A percentile compares a stretch with the other conserved stretches of the same genome.
phyloP scores from a whole-genome alignment of 2,797 vertebrate genomes.

The Megaceryle alcyon region DNA sequence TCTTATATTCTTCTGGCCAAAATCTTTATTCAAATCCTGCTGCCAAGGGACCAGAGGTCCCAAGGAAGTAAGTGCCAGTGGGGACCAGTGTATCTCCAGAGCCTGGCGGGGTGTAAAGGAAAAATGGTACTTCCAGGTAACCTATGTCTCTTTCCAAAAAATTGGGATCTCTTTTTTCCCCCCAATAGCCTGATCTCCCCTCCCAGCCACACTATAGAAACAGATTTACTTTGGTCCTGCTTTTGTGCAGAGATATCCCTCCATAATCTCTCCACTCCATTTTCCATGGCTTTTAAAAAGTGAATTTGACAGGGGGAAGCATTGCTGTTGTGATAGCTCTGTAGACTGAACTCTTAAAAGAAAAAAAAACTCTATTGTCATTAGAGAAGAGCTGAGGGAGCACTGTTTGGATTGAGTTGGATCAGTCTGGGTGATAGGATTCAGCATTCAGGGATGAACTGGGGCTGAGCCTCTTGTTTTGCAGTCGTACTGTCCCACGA shows the following conservation, averaged over 20 bases:
- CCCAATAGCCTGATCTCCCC: not conserved
- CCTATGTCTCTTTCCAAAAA: not conserved
- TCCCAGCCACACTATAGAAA: not conserved
- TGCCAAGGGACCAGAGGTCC: not conserved
- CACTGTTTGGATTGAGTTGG: slow-evolving; percentile 58
- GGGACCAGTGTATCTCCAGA: not conserved
- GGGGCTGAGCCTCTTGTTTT: slow-evolving; percentile 25
- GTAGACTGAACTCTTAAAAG: slow-evolving; percentile 39
- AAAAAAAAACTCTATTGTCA: slow-evolving; percentile 4
- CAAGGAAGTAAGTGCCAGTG: accelerated
- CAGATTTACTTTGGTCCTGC: not conserved
- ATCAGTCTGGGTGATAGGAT: slow-evolving; percentile 45
- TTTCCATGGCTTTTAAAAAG: slow-evolving; percentile 45
- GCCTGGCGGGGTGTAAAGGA: not conserved
- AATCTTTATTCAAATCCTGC: not conserved
- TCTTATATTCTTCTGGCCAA: not conserved
- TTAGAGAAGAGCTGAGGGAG: slow-evolving; percentile 58
- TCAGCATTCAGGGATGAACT: not conserved
- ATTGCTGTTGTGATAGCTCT: slow-evolving; percentile 46
- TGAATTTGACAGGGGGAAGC: slow-evolving; percentile 33
- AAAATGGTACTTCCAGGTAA: not conserved
- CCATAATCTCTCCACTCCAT: slow-evolving; percentile 16
- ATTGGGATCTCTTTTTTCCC: not conserved
- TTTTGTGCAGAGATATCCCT: slow-evolving; percentile 33
- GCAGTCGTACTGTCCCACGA: not conserved